Percentiles rank a stretch among this genome's conserved stretches.
These are phyloP conservation scores for Mus musculus DNA, from an alignment of 2,113 vertebrate genomes.

Conservation along the genomic window GRCm39 chr16:97353001-97353500, in stretches of 20 bases:
- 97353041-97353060: not conserved
- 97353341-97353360: not conserved
- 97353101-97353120: not conserved
- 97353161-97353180: conserved; percentile 88
- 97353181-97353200: conserved; percentile 79
- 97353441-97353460: not conserved
- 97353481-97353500: not conserved
- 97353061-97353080: not conserved
- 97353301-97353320: not conserved
- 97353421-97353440: not conserved
- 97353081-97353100: not conserved
- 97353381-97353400: not conserved
- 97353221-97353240: conserved; percentile 85
- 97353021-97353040: accelerated
- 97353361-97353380: not conserved
- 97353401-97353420: not conserved
- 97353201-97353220: conserved; percentile 85
- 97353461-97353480: not conserved
- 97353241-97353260: conserved; percentile 49
- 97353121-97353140: conserved; percentile 91
- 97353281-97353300: not conserved
- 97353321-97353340: not conserved
- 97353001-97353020: accelerated
- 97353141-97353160: conserved; percentile 81
- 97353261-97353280: conserved; percentile 83